Evolutionary conservation across 2,113 vertebrate species (phyloP), one percentile per base, ranked within the genome.

Genomic region (Cariama cristata): DNA sequence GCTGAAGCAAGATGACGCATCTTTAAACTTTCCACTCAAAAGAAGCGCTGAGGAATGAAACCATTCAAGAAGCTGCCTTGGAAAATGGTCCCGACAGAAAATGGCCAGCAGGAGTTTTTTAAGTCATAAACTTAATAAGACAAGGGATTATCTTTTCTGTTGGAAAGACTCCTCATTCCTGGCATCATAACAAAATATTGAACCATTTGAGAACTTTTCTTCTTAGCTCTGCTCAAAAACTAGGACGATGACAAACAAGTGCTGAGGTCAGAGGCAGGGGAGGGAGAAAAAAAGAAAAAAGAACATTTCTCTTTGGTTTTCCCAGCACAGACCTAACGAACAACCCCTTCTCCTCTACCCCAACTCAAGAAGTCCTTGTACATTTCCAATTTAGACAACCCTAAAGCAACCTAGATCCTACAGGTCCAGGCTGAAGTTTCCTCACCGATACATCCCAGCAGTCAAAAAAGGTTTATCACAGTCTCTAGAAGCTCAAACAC

Each of bases 21-120:
- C 79, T 79, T 85, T 94, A 88, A 97, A 97, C 94, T 90, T 97
- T 94, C 90, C 85, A 83, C 92, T 97, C 90, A 86, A 90, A 94
- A 95, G 93, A 91, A 88, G 82, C 62, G 1, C 92, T 92, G 93
- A 95, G 90, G 92, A 93, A 96, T 92, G 47, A 95, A 96, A 90
- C 75, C 82, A 73, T 77, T 80, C 90, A 86, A 95, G 79, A 72
- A 96, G 71, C 71, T 93, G 93, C 75, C 88, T 86, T 5, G 3
- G 90, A 93, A 96, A 94, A 92, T 0, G 30, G 93, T 83, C 86
- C 63, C 88, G 72, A 80, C 23, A 73, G 74, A 88, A 97, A 88
- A 86, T 1, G 38, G 67, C 68, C 92, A 92, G 87, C 74, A 91
- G 67, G 67, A 94, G 28, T 5, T 90, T 93, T 84, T 76, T 77